Percentiles rank a stretch among this genome's conserved stretches.
phyloP scores from a whole-genome alignment of 2,797 vertebrate species.

The Tiaroga cobitis region DNA sequence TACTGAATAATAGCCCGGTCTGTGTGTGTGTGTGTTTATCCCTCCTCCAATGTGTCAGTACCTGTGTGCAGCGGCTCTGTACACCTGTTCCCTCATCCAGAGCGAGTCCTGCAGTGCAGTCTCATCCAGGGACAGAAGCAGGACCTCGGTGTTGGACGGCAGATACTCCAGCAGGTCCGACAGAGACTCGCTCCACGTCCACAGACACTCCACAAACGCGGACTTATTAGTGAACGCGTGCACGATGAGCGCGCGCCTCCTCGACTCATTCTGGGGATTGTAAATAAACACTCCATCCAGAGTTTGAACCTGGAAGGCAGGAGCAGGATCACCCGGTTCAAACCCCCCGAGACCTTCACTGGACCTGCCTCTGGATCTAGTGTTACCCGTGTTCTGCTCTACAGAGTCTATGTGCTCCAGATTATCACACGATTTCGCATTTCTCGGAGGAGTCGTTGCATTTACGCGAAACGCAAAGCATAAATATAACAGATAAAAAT shows the following conservation, averaged over 20 bases:
- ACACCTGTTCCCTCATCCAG: conserved; percentile 80
- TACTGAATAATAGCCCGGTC: too few relatives aligned
- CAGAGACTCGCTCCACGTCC: conserved; percentile 74
- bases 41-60: conserved; percentile 45
- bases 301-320: conserved; percentile 71
- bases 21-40: too few relatives aligned
- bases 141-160: conserved; percentile 67
- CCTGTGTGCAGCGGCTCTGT: conserved; percentile 66
- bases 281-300: conserved; percentile 75
- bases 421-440: conserved; percentile 33
- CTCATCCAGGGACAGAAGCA: conserved; percentile 80
- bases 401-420: neutral
- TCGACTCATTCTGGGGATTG: conserved; percentile 48
- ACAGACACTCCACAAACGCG: conserved; percentile 79
- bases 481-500: conserved; percentile 42
- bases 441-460: neutral
- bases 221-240: conserved; percentile 83
- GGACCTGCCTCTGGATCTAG: neutral
- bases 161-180: conserved; percentile 69
- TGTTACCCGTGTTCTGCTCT: neutral
- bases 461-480: conserved; percentile 15
- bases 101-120: conserved; percentile 70
- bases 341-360: conserved; percentile 53
- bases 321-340: conserved; percentile 73
- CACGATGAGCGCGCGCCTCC: conserved; percentile 66